Evolutionary conservation across 2,888 invertebrate genomes (phyloP), one percentile per base, ranked within the genome.

Genomic region (Dusona sp.): DNA sequence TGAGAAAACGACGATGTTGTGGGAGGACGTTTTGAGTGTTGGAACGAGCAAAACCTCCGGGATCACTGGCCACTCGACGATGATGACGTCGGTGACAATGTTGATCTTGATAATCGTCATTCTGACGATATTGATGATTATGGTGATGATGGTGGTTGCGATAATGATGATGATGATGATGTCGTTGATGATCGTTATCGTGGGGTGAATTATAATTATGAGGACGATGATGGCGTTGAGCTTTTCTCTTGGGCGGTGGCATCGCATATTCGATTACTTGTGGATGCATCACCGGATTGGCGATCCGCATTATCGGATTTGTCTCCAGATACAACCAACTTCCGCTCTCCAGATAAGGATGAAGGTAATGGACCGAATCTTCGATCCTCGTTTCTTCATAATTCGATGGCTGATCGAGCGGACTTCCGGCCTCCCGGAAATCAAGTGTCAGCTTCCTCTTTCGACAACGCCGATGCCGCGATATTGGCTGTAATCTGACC

Each of bases 261-360:
- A 90, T 84, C 19, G 89, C 89, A 78, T 91, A 90, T n/a, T 91
- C 74, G 82, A 89, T 88, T 83, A 74, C 51, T 57, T 86, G 88
- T 6, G 89, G 64, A 70, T 89, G 87, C 77, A 88, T 51, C 45
- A 88, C 42, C 25, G 90, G 88, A 48, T 88, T 84, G 38, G 88
- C 88, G 33, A 90, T 67, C 61, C 81, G 87, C 67, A 91, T 86
- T 67, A 89, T 73, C 11, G 92, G 90, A 87, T 90, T 90, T 16
- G 91, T 88, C 19, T 93, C 92, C 48, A 93, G 86, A 70, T 93
- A 94, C 70, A 93, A 88, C 91, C 92, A 93, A 87, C 93, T 93
- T 25, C 88, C 91, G 70, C 91, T 92, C 73, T 93, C 92, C 86
- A 91, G 88, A 68, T 92, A 91, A 2, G 93, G 92, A 68, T 89